Evolutionary conservation across 2,113 vertebrate genomes (phyloP).

Genomic region (Cariama cristata): DNA sequence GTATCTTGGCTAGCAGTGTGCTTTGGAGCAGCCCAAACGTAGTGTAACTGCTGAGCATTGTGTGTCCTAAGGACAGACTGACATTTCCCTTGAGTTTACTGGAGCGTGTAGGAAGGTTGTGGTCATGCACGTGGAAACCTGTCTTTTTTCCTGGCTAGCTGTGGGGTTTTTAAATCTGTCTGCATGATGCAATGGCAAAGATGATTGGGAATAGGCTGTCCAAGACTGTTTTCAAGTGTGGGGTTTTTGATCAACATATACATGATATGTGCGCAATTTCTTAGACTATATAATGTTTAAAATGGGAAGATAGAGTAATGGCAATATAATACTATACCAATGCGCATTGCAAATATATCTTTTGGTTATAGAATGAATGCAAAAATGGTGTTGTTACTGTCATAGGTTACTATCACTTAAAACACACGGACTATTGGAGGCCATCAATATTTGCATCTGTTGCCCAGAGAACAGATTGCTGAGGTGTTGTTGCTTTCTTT

Average conservation of each 20-base stretch:
- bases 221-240: background rate
- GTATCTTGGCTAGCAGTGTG: background rate
- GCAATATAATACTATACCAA: background rate
- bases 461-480: background rate
- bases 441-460: background rate
- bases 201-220: background rate
- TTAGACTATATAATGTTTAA: background rate
- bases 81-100: background rate
- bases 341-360: background rate
- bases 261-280: background rate
- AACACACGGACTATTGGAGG: accelerated
- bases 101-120: background rate
- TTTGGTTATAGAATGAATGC: background rate
- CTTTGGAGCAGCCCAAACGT: background rate
- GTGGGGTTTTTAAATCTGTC: background rate
- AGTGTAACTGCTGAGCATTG: background rate
- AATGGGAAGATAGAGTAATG: background rate
- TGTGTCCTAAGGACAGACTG: background rate
- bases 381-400: background rate
- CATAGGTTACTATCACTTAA: background rate
- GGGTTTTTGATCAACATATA: background rate
- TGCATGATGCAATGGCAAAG: background rate
- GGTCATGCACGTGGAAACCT: background rate
- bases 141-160: background rate
- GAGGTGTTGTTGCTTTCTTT: background rate